Evolutionary conservation across 1,140 invertebrate species (phyloP).

Genomic region (Drosophila bifasciata): DNA sequence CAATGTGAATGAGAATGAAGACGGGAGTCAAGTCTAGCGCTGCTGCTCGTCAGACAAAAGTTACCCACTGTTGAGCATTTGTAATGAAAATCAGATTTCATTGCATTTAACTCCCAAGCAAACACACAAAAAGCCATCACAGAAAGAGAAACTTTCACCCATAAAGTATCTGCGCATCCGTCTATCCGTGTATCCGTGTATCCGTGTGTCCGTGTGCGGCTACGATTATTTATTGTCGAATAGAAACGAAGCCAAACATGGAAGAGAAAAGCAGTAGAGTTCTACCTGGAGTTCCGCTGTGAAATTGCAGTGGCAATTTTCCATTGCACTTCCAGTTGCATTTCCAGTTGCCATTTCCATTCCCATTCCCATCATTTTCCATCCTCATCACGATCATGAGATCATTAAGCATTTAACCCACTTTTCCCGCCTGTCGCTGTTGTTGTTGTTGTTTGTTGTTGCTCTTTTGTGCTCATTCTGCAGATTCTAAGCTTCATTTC

Average conservation of each 20-base stretch:
- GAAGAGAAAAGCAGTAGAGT: conserved; percentile 9
- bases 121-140: background rate
- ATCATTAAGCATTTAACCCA: conserved; percentile 63
- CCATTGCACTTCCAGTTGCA: conserved; percentile 25
- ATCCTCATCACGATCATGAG: conserved; percentile 32
- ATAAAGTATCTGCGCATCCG: conserved; percentile 17
- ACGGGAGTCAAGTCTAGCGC: background rate
- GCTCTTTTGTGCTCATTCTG: conserved; percentile 22
- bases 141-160: conserved; percentile 43
- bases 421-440: conserved; percentile 13
- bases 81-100: conserved; percentile 49
- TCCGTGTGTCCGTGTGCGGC: background rate
- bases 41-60: conserved; percentile 1
- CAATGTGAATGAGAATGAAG: conserved; percentile 12
- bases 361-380: conserved; percentile 13
- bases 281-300: conserved; percentile 20
- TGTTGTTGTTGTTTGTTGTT: conserved; percentile 4
- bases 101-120: conserved; percentile 40
- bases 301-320: conserved; percentile 28
- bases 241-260: conserved; percentile 7
- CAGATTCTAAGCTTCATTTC: conserved; percentile 56
- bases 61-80: conserved; percentile 41
- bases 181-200: background rate
- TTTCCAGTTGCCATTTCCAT: conserved; percentile 12
- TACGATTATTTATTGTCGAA: conserved; percentile 38